These are phyloP conservation scores for Vidua chalybeata DNA, from an alignment of 2,113 vertebrate species.

Conservation along the genomic window DNA sequence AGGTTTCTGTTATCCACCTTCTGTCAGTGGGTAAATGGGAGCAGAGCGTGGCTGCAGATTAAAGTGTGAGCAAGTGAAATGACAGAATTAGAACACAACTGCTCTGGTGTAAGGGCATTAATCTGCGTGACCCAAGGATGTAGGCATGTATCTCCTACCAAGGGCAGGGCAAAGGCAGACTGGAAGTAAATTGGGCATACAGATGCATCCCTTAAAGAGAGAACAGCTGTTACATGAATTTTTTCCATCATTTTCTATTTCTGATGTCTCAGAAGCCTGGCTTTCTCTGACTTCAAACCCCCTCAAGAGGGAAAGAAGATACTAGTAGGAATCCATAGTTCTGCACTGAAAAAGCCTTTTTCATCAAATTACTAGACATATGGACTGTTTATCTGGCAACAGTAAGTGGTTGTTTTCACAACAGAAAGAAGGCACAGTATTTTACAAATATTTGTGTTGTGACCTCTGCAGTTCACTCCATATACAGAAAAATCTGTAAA, in stretches of 20 bases:
- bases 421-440: neutral
- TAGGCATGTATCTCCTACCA: neutral
- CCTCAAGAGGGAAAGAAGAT: neutral
- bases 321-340: neutral
- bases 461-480: neutral
- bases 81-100: neutral
- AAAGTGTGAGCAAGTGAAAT: neutral
- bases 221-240: neutral
- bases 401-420: neutral
- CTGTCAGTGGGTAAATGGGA: neutral
- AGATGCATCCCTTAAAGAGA: neutral
- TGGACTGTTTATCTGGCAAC: neutral
- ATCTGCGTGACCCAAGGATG: neutral
- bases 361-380: neutral
- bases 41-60: neutral
- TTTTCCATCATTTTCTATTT: neutral
- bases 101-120: neutral
- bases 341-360: neutral
- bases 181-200: neutral
- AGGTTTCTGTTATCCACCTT: neutral
- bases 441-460: neutral
- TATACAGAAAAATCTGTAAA: neutral
- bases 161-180: neutral
- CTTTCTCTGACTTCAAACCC: neutral
- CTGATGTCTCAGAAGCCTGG: neutral